Percentiles rank a stretch among this genome's conserved stretches.
These are phyloP conservation scores for Helicoverpa assulta DNA, from an alignment of 2,888 invertebrate species.

Conservation along the genomic window DNA sequence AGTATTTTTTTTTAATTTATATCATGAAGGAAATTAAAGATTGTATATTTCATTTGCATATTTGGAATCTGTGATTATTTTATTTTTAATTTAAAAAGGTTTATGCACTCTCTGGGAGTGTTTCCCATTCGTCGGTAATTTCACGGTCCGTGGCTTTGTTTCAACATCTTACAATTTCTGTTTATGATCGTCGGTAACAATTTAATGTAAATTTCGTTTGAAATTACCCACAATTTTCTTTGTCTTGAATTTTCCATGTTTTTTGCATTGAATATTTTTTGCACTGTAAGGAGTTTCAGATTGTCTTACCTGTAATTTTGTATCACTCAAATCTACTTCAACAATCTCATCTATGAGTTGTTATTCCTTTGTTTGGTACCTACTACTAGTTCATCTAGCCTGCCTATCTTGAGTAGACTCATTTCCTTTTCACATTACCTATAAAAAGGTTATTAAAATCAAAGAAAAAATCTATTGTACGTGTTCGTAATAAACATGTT, in stretches of 20 bases:
- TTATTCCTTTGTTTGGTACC: conserved; percentile 57
- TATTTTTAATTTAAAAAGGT: conserved; percentile 35
- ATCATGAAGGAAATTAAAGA: neutral
- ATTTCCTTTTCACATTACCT: conserved; percentile 48
- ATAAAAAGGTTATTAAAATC: conserved; percentile 34
- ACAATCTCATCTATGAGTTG: conserved; percentile 30
- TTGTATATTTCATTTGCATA: conserved; percentile 22
- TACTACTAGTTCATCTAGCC: conserved; percentile 42
- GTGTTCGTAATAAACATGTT: conserved; percentile 32
- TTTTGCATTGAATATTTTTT: conserved; percentile 32
- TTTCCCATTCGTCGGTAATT: conserved; percentile 54
- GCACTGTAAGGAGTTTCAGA: conserved; percentile 21
- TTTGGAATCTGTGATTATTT: conserved; percentile 27
- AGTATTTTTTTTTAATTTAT: no score
- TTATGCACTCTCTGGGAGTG: conserved; percentile 20
- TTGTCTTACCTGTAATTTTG: conserved; percentile 36
- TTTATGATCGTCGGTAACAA: conserved; percentile 46
- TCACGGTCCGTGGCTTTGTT: conserved; percentile 57
- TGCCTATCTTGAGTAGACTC: conserved; percentile 43
- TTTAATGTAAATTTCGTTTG: conserved; percentile 61
- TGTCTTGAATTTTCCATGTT: conserved; percentile 52
- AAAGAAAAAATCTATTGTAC: conserved; percentile 36
- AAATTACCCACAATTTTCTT: conserved; percentile 55
- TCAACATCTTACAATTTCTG: conserved; percentile 55
- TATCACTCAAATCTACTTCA: conserved; percentile 35